Base-by-base conservation (phyloP, 2,113 vertebrate species). In the Vidua macroura region DNA sequence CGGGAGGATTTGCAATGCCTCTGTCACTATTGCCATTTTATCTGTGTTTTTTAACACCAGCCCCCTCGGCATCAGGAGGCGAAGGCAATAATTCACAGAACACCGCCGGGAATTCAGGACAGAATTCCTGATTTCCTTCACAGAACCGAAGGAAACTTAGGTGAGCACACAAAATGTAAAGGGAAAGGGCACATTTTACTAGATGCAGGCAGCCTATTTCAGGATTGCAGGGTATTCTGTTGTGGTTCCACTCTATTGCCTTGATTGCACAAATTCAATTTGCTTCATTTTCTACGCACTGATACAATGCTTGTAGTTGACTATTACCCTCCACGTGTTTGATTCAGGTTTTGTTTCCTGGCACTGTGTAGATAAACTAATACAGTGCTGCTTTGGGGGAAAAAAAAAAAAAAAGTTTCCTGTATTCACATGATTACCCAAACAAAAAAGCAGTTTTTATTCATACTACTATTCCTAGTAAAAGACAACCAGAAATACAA, bases 401-500 rank as follows among this genome's bases (percentile, higher is more conserved):
- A 85, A 77, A 86, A 75, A 41, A 41, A 10, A 39, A 10, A 14
- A 79, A 68, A 48, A 1, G 2, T 30, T 7, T 69, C 25, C 37
- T 35, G 3, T 17, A 23, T 51, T 70, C 28, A 69, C 28, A 62
- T 5, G 33, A 83, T 46, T 30, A 86, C 18, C 46, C 51, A 58
- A 86, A 73, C 27, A 58, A 62, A 35, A 86, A 35, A 24, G 63
- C 7, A 28, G 13, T 33, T 87, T 72, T 93, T 62, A 92, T 63
- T 95, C 51, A 30, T 15, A 37, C 27, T 76, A 15, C 33, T 78
- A 28, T 41, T 92, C 63, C 46, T 35, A 69, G 30, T 49, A 58
- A 83, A 96, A 94, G 67, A n/a, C 41, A 96, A 92, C 39, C 76
- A 93, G 20, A 77, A 27, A 84, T 30, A 75, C 4, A 11, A 35